Conservation (phyloP, 2,113 vertebrate species). For the Theristicus caerulescens region DNA sequence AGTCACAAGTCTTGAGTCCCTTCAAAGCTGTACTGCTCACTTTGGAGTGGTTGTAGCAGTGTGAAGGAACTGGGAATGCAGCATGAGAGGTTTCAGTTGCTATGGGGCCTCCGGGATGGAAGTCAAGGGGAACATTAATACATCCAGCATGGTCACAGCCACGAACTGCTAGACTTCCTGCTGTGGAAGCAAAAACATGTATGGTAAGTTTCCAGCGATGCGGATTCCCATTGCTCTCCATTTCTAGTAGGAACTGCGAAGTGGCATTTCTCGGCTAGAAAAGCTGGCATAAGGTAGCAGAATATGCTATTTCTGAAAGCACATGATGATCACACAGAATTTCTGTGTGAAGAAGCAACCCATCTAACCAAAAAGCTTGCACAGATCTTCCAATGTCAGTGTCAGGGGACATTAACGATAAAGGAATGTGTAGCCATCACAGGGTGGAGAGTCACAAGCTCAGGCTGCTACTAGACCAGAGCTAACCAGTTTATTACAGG, state of each 20-base stretch:
- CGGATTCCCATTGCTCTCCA: not conserved
- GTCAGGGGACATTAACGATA: not conserved
- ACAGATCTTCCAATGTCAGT: not conserved
- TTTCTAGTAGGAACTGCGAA: not conserved
- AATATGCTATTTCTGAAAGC: not conserved
- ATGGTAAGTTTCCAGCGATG: not conserved
- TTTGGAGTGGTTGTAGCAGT: fast-evolving
- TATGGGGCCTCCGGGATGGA: not conserved
- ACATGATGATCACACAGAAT: not conserved
- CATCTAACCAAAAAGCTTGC: not conserved
- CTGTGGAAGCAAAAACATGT: not conserved
- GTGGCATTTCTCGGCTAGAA: not conserved
- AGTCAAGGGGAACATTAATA: not conserved
- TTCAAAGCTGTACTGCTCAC: not conserved
- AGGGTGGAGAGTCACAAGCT: not conserved
- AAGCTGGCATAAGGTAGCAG: not conserved
- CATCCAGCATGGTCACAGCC: fast-evolving
- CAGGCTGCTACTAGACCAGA: not conserved
- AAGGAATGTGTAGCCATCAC: not conserved
- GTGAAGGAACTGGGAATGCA: not conserved
- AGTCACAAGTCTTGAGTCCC: not conserved
- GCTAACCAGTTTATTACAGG: not conserved
- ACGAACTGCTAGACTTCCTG: not conserved
- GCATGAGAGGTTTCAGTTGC: not conserved
- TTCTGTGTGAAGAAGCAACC: not conserved